Percentiles rank a stretch among this genome's conserved stretches.
phyloP scores from a whole-genome alignment of 2,797 vertebrate genomes.

The Ceryle rudis region DNA sequence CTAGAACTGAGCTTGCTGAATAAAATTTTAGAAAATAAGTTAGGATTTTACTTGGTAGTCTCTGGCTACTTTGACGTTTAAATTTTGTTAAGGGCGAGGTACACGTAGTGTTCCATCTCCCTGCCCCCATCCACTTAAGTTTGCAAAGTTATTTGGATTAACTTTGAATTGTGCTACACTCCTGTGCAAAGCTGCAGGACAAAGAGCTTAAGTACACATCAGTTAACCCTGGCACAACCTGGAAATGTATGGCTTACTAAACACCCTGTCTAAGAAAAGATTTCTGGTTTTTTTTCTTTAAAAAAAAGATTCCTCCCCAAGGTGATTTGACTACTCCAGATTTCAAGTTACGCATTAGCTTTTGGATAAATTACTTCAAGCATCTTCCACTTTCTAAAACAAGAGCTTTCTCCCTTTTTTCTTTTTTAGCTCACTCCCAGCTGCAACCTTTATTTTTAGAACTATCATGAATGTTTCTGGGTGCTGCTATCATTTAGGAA shows the following conservation, averaged over 20 bases:
- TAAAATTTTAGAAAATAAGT: constrained; percentile 14
- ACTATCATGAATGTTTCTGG: not conserved
- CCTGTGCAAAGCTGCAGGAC: not conserved
- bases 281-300: not conserved
- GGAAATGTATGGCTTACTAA: not conserved
- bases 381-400: not conserved
- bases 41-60: not conserved
- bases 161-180: not conserved
- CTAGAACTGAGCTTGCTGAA: constrained; percentile 37
- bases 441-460: not conserved
- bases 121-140: not conserved
- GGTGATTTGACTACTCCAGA: not conserved
- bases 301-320: not conserved
- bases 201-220: not conserved
- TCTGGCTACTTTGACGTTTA: not conserved
- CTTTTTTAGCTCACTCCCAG: not conserved
- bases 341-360: not conserved
- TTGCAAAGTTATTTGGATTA: not conserved
- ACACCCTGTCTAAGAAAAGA: not conserved
- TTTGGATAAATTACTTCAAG: not conserved
- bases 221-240: not conserved
- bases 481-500: not conserved
- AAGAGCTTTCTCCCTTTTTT: not conserved
- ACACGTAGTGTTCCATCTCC: not conserved
- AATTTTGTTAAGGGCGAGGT: not conserved